Conservation (phyloP, 1,140 invertebrate genomes). For the Eumeta japonica region DNA sequence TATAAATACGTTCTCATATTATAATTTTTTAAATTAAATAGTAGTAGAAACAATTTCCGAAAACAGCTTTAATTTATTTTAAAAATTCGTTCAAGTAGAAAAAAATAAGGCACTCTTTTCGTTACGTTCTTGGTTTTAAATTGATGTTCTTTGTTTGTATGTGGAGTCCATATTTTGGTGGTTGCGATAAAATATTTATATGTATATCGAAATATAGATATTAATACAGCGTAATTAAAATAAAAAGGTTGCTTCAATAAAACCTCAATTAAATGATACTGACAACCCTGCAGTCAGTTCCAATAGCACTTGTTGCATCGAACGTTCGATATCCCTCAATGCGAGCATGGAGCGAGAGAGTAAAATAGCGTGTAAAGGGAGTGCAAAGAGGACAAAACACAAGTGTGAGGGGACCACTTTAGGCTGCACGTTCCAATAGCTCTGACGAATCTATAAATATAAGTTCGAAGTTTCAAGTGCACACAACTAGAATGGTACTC, state of each 20-base stretch:
- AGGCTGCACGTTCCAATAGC: slow-evolving; percentile 44
- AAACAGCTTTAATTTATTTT: too few relatives aligned
- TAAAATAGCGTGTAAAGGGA: slow-evolving; percentile 7
- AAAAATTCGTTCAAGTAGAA: too few relatives aligned
- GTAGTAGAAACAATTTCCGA: neutral
- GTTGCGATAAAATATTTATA: neutral
- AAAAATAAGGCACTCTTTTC: too few relatives aligned
- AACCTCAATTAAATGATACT: too few relatives aligned
- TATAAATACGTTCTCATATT: neutral
- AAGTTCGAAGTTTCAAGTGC: slow-evolving; percentile 31
- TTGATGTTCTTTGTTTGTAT: too few relatives aligned
- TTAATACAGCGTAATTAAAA: too few relatives aligned
- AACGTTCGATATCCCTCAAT: slow-evolving; percentile 55
- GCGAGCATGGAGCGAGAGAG: slow-evolving; percentile 28
- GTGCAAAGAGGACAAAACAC: slow-evolving; percentile 18
- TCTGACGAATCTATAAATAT: slow-evolving; percentile 44
- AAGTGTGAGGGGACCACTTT: slow-evolving; percentile 42
- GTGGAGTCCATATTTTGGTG: too few relatives aligned
- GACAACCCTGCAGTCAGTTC: slow-evolving; percentile 36
- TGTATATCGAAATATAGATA: neutral
- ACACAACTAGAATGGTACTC: slow-evolving; percentile 18
- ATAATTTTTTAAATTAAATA: neutral
- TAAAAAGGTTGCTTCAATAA: too few relatives aligned
- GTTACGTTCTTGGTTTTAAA: too few relatives aligned
- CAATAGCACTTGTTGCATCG: slow-evolving; percentile 50